Evolutionary conservation across 2,113 vertebrate genomes (phyloP).

Genomic region (Mystacornis crossleyi): DNA sequence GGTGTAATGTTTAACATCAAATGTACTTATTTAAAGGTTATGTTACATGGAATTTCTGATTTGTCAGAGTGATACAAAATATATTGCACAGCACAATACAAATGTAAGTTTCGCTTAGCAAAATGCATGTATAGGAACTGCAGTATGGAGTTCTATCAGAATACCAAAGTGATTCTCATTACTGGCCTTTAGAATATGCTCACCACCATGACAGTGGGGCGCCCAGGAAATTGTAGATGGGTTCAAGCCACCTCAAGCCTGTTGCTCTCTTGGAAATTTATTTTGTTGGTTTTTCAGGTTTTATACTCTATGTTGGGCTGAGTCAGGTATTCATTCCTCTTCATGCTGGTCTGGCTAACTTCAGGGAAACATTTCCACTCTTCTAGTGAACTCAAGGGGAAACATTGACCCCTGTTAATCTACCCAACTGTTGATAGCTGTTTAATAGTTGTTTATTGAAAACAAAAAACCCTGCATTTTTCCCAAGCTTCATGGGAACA

Average conservation of each 20-base stretch:
- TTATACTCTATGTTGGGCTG: neutral
- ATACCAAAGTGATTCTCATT: neutral
- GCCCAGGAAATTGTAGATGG: accelerated
- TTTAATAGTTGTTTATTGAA: neutral
- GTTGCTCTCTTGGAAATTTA: neutral
- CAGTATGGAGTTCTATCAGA: neutral
- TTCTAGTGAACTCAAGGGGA: neutral
- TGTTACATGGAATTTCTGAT: neutral
- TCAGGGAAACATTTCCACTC: neutral
- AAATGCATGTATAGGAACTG: neutral
- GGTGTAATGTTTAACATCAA: neutral
- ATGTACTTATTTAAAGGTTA: neutral
- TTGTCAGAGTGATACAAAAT: neutral
- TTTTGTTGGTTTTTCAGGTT: neutral
- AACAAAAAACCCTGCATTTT: neutral
- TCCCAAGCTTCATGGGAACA: neutral
- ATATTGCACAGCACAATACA: neutral
- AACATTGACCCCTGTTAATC: neutral
- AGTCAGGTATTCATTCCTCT: neutral
- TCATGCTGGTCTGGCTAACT: neutral
- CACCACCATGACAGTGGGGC: neutral
- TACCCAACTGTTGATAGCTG: neutral
- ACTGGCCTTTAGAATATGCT: neutral
- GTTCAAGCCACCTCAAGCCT: neutral
- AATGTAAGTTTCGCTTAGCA: neutral